Evolutionary conservation across 2,113 vertebrate species (phyloP).

Genomic region (Cheirogaleus medius): DNA sequence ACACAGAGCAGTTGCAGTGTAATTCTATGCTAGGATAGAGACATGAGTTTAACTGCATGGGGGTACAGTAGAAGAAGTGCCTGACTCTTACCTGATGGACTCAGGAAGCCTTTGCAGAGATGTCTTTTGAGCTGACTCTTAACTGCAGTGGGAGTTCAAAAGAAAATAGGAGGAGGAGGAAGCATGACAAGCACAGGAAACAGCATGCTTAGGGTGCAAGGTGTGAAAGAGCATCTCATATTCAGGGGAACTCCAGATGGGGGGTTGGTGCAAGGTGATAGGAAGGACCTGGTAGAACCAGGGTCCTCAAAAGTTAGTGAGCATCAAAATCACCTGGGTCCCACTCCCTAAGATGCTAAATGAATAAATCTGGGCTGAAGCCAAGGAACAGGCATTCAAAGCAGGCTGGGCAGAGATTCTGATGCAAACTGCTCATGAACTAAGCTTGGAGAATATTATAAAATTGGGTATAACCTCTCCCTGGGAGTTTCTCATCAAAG

Average conservation of each 20-base stretch:
- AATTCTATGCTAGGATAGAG: background rate
- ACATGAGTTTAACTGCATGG: background rate
- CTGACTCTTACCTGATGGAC: background rate
- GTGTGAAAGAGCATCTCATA: slow-evolving; percentile 53
- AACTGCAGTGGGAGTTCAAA: slow-evolving; percentile 25
- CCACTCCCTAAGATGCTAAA: background rate
- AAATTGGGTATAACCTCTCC: background rate
- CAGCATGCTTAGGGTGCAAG: background rate
- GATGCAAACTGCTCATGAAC: background rate
- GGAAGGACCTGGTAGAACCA: background rate
- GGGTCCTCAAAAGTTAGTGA: background rate
- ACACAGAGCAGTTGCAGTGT: background rate
- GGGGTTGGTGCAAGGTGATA: background rate
- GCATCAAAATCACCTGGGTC: background rate
- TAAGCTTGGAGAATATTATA: background rate
- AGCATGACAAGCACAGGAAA: slow-evolving; percentile 38
- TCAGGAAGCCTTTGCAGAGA: background rate
- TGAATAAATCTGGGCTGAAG: background rate
- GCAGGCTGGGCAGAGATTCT: background rate
- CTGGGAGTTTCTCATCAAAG: background rate
- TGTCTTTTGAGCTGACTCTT: background rate
- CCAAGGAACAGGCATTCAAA: background rate
- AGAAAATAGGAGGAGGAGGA: slow-evolving; percentile 5
- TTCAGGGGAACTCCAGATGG: slow-evolving; percentile 45
- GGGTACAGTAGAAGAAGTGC: background rate